These are phyloP conservation scores for Oncorhynchus masou DNA, from an alignment of 2,113 vertebrate species.

Conservation along the genomic window DNA sequence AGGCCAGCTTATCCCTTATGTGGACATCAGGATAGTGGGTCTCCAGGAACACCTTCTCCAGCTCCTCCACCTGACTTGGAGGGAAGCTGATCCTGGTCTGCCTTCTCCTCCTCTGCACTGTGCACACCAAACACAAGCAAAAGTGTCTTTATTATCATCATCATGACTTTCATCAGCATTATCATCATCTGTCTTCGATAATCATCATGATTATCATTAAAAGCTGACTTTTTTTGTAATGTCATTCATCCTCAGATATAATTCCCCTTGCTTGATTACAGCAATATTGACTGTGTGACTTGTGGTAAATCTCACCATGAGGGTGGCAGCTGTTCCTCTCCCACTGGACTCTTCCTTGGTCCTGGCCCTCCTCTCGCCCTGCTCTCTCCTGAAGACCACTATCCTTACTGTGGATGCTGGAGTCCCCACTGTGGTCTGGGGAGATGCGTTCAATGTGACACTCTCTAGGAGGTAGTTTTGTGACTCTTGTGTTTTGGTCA, in stretches of 20 bases:
- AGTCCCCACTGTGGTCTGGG: neutral
- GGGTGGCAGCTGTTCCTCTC: neutral
- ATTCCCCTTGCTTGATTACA: neutral
- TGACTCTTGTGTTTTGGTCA: neutral
- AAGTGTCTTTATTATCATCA: neutral
- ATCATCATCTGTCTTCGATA: neutral
- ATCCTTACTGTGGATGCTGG: neutral
- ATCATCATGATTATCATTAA: no score
- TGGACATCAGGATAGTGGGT: conserved; percentile 63
- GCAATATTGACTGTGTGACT: no score
- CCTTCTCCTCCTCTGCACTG: conserved; percentile 58
- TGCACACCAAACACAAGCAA: neutral
- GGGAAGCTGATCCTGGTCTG: conserved; percentile 65
- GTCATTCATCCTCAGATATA: neutral
- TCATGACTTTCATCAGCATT: neutral
- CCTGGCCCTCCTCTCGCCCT: neutral
- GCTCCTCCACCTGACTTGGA: conserved; percentile 52
- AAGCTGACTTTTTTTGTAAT: no score
- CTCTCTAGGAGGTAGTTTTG: neutral
- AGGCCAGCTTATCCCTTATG: conserved; percentile 58
- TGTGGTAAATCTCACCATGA: neutral
- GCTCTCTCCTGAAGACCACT: neutral
- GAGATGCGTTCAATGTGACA: neutral
- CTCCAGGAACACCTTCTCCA: conserved; percentile 60
- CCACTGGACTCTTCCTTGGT: neutral